phyloP scores from a whole-genome alignment of 2,797 vertebrate species.

The Coracias cyanogaster region DNA sequence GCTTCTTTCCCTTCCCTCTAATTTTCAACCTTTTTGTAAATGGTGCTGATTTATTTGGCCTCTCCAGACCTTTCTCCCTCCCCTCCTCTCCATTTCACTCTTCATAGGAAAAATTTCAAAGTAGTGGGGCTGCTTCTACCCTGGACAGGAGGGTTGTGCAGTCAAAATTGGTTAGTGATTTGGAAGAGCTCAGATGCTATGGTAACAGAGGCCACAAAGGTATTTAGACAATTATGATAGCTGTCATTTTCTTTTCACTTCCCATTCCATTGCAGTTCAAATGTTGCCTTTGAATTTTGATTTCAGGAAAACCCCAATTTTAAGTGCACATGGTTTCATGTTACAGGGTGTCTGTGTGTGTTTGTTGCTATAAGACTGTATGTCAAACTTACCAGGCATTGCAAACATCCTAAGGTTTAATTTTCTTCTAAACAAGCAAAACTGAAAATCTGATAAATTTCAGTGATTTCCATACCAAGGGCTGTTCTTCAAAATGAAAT shows the following conservation, averaged over 20 bases:
- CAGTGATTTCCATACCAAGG: background rate
- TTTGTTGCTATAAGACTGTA: fast-evolving
- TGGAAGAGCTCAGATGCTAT: background rate
- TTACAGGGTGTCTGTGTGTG: background rate
- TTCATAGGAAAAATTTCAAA: background rate
- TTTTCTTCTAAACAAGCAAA: background rate
- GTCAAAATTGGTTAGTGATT: background rate
- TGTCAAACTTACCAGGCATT: background rate
- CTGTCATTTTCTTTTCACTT: background rate
- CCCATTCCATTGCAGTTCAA: background rate
- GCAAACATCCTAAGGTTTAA: background rate
- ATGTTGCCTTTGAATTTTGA: background rate
- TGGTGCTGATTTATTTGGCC: background rate
- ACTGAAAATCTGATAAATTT: background rate
- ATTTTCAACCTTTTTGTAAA: slow-evolving; percentile 17
- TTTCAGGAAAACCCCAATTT: background rate
- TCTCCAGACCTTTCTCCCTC: background rate
- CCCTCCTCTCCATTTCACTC: background rate
- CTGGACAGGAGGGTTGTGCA: background rate
- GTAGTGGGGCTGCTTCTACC: background rate
- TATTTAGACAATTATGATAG: background rate
- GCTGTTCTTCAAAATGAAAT: background rate
- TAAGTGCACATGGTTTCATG: background rate
- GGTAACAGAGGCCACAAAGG: background rate
- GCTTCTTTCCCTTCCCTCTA: background rate